Evolutionary conservation across 2,113 vertebrate genomes (phyloP).

Genomic region (Caretta caretta): DNA sequence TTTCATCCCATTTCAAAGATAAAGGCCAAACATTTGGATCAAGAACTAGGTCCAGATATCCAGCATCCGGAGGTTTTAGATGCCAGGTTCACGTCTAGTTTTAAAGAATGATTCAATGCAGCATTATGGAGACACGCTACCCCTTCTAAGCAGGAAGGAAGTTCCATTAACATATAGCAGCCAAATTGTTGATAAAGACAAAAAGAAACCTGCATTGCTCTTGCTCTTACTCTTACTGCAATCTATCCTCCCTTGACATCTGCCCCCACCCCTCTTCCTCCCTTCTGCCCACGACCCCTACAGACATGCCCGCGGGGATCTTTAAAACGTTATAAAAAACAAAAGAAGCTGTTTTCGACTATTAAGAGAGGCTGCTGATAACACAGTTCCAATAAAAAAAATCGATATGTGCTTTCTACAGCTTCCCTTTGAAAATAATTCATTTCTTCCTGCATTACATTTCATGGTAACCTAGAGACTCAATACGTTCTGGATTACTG

Average conservation of each 20-base stretch:
- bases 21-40: neutral
- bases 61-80: neutral
- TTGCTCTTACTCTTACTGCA: neutral
- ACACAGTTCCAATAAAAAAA: constrained; percentile 78
- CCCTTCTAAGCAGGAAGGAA: neutral
- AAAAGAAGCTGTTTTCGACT: constrained; percentile 75
- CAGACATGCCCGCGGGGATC: constrained; percentile 50
- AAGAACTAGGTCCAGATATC: neutral
- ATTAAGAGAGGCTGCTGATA: constrained; percentile 77
- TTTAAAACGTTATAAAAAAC: constrained; percentile 78
- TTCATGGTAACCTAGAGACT: constrained; percentile 80
- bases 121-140: fast-evolving
- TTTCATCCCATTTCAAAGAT: neutral
- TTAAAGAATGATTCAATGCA: neutral
- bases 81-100: neutral
- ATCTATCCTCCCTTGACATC: neutral
- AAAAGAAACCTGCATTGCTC: fast-evolving
- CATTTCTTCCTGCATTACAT: constrained; percentile 78
- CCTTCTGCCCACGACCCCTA: neutral
- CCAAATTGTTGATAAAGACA: neutral
- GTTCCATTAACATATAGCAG: neutral
- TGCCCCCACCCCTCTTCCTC: neutral
- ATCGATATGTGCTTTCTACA: constrained; percentile 73
- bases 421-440: constrained; percentile 77
- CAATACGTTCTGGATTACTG: constrained; percentile 81